These are phyloP conservation scores for Drosophila baimaii DNA, from an alignment of 1,140 invertebrate species.

Conservation along the genomic window DNA sequence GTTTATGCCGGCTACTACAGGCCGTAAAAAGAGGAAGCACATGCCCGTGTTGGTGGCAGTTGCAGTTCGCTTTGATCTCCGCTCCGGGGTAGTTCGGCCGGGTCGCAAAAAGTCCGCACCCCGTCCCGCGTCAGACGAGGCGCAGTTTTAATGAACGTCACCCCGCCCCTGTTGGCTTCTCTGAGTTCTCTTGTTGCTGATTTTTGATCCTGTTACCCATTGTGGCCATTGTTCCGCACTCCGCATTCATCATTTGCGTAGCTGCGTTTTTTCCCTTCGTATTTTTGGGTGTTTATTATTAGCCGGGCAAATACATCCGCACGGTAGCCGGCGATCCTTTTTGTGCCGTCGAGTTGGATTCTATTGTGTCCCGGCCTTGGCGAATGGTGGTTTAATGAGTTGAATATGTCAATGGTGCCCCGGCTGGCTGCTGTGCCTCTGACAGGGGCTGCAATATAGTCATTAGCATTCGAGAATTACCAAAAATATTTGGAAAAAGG, in stretches of 20 bases:
- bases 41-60: constrained; percentile 51
- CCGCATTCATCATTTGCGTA: constrained; percentile 56
- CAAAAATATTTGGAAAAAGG: constrained; percentile 53
- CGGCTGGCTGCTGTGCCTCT: constrained; percentile 10
- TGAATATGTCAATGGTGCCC: constrained; percentile 73
- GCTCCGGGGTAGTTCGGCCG: constrained; percentile 58
- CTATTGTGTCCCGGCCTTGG: constrained; percentile 39
- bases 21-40: constrained; percentile 34
- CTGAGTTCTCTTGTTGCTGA: constrained; percentile 65
- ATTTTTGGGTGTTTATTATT: constrained; percentile 75
- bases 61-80: constrained; percentile 72
- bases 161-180: constrained; percentile 13
- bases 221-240: constrained; percentile 75
- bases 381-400: constrained; percentile 76
- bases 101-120: constrained; percentile 29
- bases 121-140: constrained; percentile 49
- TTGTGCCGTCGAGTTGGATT: constrained; percentile 21
- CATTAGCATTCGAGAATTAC: constrained; percentile 67
- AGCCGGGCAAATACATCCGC: constrained; percentile 77
- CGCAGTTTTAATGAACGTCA: constrained; percentile 75
- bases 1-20: constrained; percentile 49
- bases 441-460: constrained; percentile 52
- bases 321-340: constrained; percentile 40
- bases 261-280: constrained; percentile 24
- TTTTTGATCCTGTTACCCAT: constrained; percentile 78